These are phyloP conservation scores for Idaea straminata DNA, from an alignment of 2,888 invertebrate species.

Conservation along the genomic window DNA sequence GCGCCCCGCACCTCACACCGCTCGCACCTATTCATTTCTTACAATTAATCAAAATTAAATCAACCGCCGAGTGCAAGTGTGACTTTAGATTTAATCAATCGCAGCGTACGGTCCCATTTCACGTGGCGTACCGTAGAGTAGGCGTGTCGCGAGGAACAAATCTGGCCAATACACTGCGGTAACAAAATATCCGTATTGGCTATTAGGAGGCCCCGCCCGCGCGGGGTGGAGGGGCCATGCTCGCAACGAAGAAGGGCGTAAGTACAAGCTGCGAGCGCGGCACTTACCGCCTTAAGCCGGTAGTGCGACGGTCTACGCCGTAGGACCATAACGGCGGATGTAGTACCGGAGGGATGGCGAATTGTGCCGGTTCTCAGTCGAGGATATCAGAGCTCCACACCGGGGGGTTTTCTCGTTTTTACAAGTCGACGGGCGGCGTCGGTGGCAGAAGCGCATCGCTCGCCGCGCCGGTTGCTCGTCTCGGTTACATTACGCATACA, in stretches of 20 bases:
- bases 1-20: constrained; percentile 31
- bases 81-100: constrained; percentile 44
- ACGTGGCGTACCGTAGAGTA: constrained; percentile 39
- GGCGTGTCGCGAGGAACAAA: constrained; percentile 76
- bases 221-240: constrained; percentile 40
- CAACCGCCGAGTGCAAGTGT: constrained; percentile 42
- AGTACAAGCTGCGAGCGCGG: constrained; percentile 19
- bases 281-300: constrained; percentile 37
- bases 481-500: constrained; percentile 34
- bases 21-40: constrained; percentile 71
- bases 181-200: constrained; percentile 82
- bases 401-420: constrained; percentile 51
- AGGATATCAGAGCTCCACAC: constrained; percentile 31
- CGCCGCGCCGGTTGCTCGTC: constrained; percentile 71
- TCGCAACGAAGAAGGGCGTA: constrained; percentile 37
- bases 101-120: constrained; percentile 44
- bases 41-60: constrained; percentile 80
- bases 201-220: constrained; percentile 77
- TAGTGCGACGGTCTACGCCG: constrained; percentile 16
- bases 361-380: constrained; percentile 51
- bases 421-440: constrained; percentile 55
- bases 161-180: constrained; percentile 83
- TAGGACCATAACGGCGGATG: constrained; percentile 44
- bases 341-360: constrained; percentile 40
- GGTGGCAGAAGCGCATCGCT: constrained; percentile 67